These are phyloP conservation scores for Stichopus chloronotus DNA, from an alignment of 35 echinoderm and acorn worm species.

Conservation along the genomic window DNA sequence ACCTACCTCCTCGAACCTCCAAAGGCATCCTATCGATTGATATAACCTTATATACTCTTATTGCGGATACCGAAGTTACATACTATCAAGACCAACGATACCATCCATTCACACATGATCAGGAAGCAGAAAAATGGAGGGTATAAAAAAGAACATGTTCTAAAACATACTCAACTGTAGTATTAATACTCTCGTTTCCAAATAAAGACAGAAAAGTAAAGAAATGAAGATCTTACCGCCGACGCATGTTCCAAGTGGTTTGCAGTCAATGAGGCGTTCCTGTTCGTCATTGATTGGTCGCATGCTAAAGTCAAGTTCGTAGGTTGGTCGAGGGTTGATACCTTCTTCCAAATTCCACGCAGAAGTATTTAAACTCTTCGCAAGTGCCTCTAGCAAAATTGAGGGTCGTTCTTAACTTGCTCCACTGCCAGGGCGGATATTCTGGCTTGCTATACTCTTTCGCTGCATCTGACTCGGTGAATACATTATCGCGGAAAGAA, in stretches of 20 bases:
- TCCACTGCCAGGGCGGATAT: slow-evolving; percentile 7
- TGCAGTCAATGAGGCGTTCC: neutral
- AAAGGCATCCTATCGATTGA: too few relatives aligned
- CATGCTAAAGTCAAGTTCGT: neutral
- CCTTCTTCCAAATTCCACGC: slow-evolving; percentile 8
- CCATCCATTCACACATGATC: too few relatives aligned
- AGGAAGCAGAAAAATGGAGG: too few relatives aligned
- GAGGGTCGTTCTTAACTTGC: neutral
- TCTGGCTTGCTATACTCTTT: neutral
- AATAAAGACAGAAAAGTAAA: too few relatives aligned
- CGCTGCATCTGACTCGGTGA: neutral
- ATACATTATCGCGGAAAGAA: neutral
- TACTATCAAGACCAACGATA: too few relatives aligned
- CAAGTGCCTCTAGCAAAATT: neutral
- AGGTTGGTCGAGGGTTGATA: neutral
- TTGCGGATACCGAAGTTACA: too few relatives aligned
- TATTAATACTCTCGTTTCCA: too few relatives aligned
- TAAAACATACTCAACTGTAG: too few relatives aligned
- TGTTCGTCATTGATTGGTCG: neutral
- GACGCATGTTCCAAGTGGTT: neutral
- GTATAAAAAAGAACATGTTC: too few relatives aligned
- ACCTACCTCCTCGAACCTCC: too few relatives aligned
- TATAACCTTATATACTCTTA: too few relatives aligned
- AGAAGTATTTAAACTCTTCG: neutral
- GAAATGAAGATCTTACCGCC: neutral